These are phyloP conservation scores for Kryptolebias ocellatus DNA, from an alignment of 2,797 vertebrate species.

Conservation along the genomic window DNA sequence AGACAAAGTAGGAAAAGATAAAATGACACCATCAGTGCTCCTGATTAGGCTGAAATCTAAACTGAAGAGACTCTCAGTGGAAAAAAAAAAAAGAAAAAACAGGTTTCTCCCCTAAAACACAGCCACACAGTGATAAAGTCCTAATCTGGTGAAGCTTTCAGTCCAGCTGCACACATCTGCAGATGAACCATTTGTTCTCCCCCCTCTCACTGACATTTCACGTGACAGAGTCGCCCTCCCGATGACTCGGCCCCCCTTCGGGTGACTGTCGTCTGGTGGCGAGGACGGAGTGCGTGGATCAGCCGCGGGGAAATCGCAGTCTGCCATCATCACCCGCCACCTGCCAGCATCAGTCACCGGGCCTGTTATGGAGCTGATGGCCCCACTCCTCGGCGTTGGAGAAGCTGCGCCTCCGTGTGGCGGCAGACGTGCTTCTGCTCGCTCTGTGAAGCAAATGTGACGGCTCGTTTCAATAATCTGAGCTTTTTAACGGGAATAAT, in stretches of 20 bases:
- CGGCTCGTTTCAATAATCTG: too few species aligned
- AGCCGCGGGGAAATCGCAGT: constrained; percentile 45
- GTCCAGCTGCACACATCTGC: constrained; percentile 30
- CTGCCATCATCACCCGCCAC: constrained; percentile 53
- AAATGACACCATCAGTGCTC: background rate
- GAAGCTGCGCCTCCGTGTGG: constrained; percentile 72
- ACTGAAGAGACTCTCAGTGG: constrained; percentile 6
- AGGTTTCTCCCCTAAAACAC: background rate
- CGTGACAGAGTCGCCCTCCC: constrained; percentile 45
- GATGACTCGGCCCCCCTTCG: constrained; percentile 31
- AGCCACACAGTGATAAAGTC: background rate
- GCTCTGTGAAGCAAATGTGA: too few species aligned
- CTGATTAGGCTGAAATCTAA: background rate
- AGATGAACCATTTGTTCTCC: constrained; percentile 45
- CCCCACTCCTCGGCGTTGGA: constrained; percentile 31
- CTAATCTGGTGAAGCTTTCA: background rate
- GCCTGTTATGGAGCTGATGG: constrained; percentile 19
- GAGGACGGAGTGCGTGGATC: constrained; percentile 36
- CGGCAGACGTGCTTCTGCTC: constrained; percentile 5
- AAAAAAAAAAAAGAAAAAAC: background rate
- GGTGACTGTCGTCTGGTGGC: constrained; percentile 34
- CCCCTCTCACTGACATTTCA: constrained; percentile 40
- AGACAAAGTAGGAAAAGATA: too few species aligned
- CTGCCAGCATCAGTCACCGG: constrained; percentile 46
- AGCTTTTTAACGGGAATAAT: too few species aligned